These are phyloP conservation scores for Cosmia pyralina DNA, from an alignment of 2,888 invertebrate genomes.

Conservation along the genomic window DNA sequence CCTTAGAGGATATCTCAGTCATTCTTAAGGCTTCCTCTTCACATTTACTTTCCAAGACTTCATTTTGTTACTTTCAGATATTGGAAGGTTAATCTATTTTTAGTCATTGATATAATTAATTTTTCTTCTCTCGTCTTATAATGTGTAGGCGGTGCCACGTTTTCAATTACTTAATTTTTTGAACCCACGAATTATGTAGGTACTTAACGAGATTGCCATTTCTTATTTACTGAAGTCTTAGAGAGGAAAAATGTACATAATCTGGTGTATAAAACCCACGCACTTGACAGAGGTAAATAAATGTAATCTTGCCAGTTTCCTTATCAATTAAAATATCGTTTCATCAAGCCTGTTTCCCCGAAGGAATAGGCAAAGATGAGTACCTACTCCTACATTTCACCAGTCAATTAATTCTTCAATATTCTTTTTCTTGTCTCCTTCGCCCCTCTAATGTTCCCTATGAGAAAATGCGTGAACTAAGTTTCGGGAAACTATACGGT, in stretches of 20 bases:
- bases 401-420: background rate
- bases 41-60: background rate
- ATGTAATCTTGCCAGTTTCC: background rate
- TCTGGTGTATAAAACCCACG: slow-evolving; percentile 11
- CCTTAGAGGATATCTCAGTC: background rate
- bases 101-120: background rate
- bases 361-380: background rate
- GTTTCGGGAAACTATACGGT: background rate
- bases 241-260: background rate
- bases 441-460: background rate
- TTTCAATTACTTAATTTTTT: slow-evolving; percentile 33
- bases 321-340: background rate
- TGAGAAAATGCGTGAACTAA: background rate
- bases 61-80: background rate
- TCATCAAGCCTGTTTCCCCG: background rate
- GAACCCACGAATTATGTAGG: slow-evolving; percentile 1
- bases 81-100: background rate
- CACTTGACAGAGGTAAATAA: background rate
- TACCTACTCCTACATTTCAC: background rate
- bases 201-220: slow-evolving; percentile 26
- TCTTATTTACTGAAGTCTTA: slow-evolving; percentile 22
- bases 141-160: background rate
- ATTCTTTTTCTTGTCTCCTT: background rate
- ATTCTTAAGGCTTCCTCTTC: background rate
- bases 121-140: background rate